Percentiles rank a stretch among this genome's conserved stretches.
Conservation (phyloP, 2,888 invertebrate genomes). For the Lingula anatina region DNA sequence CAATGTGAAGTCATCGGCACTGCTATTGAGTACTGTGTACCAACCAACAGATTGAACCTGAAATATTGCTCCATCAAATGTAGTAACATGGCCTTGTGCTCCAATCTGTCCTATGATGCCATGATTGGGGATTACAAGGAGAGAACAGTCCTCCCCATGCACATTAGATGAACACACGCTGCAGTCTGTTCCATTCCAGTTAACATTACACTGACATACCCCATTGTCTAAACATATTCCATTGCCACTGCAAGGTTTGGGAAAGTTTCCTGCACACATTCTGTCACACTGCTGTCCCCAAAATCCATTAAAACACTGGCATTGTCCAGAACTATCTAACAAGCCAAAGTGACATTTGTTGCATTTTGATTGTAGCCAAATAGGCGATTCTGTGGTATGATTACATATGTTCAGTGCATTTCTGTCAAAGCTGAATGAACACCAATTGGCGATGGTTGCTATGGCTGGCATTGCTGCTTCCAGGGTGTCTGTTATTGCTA, state of each 20-base stretch:
- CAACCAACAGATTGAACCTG: constrained; percentile 14
- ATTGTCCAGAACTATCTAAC: constrained; percentile 6
- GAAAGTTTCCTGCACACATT: constrained; percentile 22
- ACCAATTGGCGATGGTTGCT: constrained; percentile 5
- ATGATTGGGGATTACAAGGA: constrained; percentile 9
- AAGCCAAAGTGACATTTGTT: constrained; percentile 20
- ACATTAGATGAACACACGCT: constrained; percentile 18
- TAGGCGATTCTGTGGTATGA: constrained; percentile 6
- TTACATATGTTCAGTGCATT: neutral
- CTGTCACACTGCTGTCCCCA: constrained; percentile 22
- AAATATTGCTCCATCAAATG: constrained; percentile 23
- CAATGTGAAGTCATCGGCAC: too few species aligned
- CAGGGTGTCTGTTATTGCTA: too few species aligned
- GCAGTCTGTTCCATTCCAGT: constrained; percentile 22
- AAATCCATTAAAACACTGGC: constrained; percentile 26
- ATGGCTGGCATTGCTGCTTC: too few species aligned
- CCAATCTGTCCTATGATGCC: constrained; percentile 20
- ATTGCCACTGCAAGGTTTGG: constrained; percentile 20
- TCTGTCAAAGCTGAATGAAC: constrained; percentile 7
- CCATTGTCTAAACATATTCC: constrained; percentile 21
- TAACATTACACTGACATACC: constrained; percentile 19
- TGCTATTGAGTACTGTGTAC: constrained; percentile 12
- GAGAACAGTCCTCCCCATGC: constrained; percentile 22
- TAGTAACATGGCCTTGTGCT: constrained; percentile 17
- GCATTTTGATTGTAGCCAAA: constrained; percentile 21